These are phyloP conservation scores for Rhyzopertha dominica DNA, from an alignment of 1,140 invertebrate genomes.

Conservation along the genomic window DNA sequence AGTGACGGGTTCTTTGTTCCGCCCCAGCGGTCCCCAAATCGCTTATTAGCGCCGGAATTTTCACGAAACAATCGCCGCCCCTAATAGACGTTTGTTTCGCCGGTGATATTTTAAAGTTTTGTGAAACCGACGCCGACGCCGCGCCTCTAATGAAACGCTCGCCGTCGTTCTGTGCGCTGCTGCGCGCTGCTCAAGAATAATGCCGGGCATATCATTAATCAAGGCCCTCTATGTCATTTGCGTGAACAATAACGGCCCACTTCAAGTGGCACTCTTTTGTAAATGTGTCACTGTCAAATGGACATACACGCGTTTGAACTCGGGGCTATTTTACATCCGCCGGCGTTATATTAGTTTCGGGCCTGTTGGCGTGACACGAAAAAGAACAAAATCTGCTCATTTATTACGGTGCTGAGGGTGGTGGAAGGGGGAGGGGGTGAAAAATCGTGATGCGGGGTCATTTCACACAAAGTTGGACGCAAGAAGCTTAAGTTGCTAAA, in stretches of 20 bases:
- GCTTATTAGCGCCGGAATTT: not conserved
- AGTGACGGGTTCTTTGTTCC: conserved; percentile 9
- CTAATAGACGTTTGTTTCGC: conserved; percentile 18
- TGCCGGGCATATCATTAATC: conserved; percentile 20
- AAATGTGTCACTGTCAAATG: conserved; percentile 17
- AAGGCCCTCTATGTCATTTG: conserved; percentile 18
- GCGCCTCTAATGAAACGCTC: conserved; percentile 15
- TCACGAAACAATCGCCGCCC: conserved; percentile 1
- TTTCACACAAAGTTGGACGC: not conserved
- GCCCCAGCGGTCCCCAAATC: not conserved
- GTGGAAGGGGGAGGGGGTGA: not conserved
- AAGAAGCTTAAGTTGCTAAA: no score
- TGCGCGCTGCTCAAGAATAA: no score
- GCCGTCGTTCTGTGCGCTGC: no score
- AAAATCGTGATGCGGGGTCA: not conserved
- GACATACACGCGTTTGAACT: no score
- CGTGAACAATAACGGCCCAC: conserved; percentile 19
- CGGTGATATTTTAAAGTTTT: conserved; percentile 12
- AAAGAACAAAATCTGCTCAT: not conserved
- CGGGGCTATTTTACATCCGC: not conserved
- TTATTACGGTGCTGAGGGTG: not conserved
- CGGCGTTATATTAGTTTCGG: not conserved
- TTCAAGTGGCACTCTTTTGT: conserved; percentile 18
- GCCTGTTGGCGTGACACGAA: not conserved
- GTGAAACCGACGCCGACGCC: no score